Percentiles rank a stretch among this genome's conserved stretches.
These are phyloP conservation scores for Dasysyrphus albostriatus DNA, from an alignment of 2,888 invertebrate genomes.

Conservation along the genomic window DNA sequence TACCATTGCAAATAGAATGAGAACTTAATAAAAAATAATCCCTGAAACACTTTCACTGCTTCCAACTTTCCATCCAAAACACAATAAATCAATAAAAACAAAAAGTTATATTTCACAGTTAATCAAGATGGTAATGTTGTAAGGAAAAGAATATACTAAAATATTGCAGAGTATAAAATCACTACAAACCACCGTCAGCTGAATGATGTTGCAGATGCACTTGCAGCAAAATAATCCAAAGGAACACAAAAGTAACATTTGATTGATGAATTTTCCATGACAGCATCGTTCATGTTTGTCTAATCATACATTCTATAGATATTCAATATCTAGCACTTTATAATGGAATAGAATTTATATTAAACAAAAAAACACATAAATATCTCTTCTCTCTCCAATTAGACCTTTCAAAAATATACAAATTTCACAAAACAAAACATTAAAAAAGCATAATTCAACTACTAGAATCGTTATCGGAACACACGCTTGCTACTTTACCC, in stretches of 20 bases:
- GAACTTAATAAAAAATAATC: background rate
- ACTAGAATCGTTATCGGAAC: slow-evolving; percentile 52
- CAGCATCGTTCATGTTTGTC: slow-evolving; percentile 77
- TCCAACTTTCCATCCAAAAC: background rate
- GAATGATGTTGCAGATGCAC: slow-evolving; percentile 40
- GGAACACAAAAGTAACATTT: slow-evolving; percentile 50
- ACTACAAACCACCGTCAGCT: slow-evolving; percentile 73
- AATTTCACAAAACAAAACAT: slow-evolving; percentile 35
- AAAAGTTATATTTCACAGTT: background rate
- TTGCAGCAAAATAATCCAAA: slow-evolving; percentile 47
- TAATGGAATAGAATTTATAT: background rate
- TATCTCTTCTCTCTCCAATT: slow-evolving; percentile 1
- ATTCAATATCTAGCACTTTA: slow-evolving; percentile 26
- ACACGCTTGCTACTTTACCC: slow-evolving; percentile 24
- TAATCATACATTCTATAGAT: slow-evolving; percentile 37
- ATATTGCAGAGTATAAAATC: background rate
- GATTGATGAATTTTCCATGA: slow-evolving; percentile 76
- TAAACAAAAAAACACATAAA: slow-evolving; percentile 5
- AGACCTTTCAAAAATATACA: slow-evolving; percentile 28
- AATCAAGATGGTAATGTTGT: too few species aligned
- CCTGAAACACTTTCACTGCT: background rate
- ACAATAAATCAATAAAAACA: slow-evolving; percentile 4
- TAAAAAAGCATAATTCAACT: slow-evolving; percentile 21
- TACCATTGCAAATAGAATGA: background rate
- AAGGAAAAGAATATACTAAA: background rate